These are phyloP conservation scores for Nephotettix cincticeps DNA, from an alignment of 1,140 invertebrate species.

Conservation along the genomic window DNA sequence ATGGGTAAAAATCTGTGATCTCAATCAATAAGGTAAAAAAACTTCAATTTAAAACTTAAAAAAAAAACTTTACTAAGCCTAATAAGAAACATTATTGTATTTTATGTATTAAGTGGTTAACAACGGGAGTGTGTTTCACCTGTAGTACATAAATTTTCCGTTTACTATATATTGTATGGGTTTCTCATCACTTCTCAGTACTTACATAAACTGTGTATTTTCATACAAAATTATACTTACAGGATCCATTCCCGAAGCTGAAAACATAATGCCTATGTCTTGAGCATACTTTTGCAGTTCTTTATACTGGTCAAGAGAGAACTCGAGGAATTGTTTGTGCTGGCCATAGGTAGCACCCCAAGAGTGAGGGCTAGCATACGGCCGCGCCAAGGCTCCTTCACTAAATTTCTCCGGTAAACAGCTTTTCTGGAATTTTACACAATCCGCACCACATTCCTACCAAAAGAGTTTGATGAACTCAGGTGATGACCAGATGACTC, in stretches of 20 bases:
- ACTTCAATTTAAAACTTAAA: too few species aligned
- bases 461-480: slow-evolving; percentile 36
- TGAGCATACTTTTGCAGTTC: slow-evolving; percentile 65
- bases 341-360: slow-evolving; percentile 78
- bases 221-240: slow-evolving; percentile 53
- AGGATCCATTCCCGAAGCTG: slow-evolving; percentile 79
- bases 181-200: too few species aligned
- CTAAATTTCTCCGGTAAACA: slow-evolving; percentile 69
- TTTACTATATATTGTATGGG: too few species aligned
- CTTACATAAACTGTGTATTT: too few species aligned
- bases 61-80: too few species aligned
- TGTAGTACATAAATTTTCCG: too few species aligned
- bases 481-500: background rate
- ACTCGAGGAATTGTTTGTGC: slow-evolving; percentile 71
- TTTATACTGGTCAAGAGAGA: slow-evolving; percentile 62
- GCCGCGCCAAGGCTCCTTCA: slow-evolving; percentile 56
- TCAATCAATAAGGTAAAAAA: too few species aligned
- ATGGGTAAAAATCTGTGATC: too few species aligned
- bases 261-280: slow-evolving; percentile 64
- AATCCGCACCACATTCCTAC: slow-evolving; percentile 70
- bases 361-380: slow-evolving; percentile 63
- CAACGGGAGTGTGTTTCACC: too few species aligned
- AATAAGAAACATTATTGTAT: too few species aligned
- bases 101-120: too few species aligned
- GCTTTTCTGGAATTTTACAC: slow-evolving; percentile 83